A percentile compares a stretch with the other conserved stretches of the same genome.
These are phyloP conservation scores for Linnaemya vulpina DNA, from an alignment of 2,888 invertebrate species.

Conservation along the genomic window DNA sequence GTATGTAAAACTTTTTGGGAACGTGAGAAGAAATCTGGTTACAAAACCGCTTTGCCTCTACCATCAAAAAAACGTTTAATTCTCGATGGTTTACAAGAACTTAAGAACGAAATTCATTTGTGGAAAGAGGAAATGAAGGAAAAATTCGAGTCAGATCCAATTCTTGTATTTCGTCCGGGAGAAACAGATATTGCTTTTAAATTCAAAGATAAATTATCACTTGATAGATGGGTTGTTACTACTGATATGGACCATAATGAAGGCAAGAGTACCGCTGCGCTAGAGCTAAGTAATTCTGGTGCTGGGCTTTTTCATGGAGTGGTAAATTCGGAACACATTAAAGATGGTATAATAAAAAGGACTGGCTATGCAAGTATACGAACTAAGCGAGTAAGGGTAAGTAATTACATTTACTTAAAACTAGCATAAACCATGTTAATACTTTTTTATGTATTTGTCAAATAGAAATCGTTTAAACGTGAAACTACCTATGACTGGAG, in stretches of 20 bases:
- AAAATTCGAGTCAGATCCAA: constrained; percentile 86
- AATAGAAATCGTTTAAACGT: constrained; percentile 91
- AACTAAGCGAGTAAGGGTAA: constrained; percentile 87
- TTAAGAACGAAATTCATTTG: constrained; percentile 87
- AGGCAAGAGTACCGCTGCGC: constrained; percentile 88
- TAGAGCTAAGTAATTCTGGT: constrained; percentile 87
- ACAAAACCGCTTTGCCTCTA: constrained; percentile 78
- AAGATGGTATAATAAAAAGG: constrained; percentile 90
- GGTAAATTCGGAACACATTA: constrained; percentile 88
- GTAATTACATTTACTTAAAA: constrained; percentile 68
- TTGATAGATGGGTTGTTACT: constrained; percentile 89
- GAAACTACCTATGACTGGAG: constrained; percentile 89
- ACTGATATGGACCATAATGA: constrained; percentile 92
- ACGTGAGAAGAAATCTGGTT: constrained; percentile 81
- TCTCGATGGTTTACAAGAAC: constrained; percentile 86
- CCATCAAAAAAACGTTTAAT: constrained; percentile 84
- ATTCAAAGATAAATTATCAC: constrained; percentile 86
- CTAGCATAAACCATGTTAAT: not conserved
- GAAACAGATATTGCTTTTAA: constrained; percentile 90
- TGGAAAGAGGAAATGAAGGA: constrained; percentile 88
- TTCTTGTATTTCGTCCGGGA: constrained; percentile 84
- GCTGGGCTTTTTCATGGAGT: constrained; percentile 89
- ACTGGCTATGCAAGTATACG: constrained; percentile 93
- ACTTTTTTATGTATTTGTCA: not conserved
- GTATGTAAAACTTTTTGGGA: constrained; percentile 81